A percentile compares a stretch with the other conserved stretches of the same genome.
These are phyloP conservation scores for Helicolenus hilgendorfi DNA, from an alignment of 2,797 vertebrate genomes.

Conservation along the genomic window DNA sequence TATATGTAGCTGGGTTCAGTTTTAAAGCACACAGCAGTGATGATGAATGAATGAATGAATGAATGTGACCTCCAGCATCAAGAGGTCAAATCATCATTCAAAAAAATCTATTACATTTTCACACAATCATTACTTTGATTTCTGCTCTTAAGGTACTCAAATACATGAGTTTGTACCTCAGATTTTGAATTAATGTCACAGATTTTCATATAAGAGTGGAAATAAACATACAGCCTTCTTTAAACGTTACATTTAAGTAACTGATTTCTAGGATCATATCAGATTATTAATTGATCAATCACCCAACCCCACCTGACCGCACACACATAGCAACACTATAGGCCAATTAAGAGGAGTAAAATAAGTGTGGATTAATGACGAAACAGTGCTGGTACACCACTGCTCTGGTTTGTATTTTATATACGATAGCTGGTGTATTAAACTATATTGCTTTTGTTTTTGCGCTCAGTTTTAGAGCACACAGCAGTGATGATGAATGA, in stretches of 20 bases:
- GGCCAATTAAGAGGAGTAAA: background rate
- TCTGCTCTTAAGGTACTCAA: background rate
- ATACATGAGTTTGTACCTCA: background rate
- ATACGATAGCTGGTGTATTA: background rate
- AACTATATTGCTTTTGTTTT: no score
- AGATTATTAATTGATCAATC: background rate
- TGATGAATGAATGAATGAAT: background rate
- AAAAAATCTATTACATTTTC: background rate
- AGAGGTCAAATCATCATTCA: constrained; percentile 25
- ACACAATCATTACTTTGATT: background rate
- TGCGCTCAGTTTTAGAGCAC: background rate
- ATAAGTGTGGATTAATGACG: background rate
- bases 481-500: background rate
- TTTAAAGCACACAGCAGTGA: background rate
- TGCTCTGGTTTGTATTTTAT: constrained; percentile 1
- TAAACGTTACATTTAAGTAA: background rate
- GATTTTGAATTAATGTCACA: background rate
- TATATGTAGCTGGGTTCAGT: background rate
- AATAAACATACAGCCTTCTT: background rate
- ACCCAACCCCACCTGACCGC: background rate
- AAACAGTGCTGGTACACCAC: constrained; percentile 53
- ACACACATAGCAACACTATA: background rate
- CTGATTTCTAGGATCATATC: background rate
- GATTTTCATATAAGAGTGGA: background rate
- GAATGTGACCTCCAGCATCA: constrained; percentile 28